Conservation (phyloP, 2,797 vertebrate genomes). For the Lacerta agilis region DNA sequence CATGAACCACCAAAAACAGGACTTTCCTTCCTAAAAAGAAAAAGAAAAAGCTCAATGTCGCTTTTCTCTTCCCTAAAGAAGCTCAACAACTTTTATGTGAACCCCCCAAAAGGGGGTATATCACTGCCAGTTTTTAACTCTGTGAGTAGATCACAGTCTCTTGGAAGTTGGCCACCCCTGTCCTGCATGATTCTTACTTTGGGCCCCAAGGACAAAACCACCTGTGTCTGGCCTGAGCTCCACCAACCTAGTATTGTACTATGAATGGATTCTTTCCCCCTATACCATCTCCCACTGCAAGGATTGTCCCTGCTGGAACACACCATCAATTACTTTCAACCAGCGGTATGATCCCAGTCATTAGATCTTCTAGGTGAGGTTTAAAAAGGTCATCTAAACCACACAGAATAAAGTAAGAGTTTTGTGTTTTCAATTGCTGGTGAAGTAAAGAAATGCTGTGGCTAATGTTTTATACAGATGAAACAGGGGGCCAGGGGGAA, state of each 20-base stretch:
- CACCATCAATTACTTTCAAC: neutral
- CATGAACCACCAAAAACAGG: no score
- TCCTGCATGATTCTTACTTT: neutral
- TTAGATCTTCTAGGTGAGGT: neutral
- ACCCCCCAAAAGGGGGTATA: no score
- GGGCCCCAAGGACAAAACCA: conserved; percentile 10
- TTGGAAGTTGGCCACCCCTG: no score
- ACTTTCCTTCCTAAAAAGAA: no score
- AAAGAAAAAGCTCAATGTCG: no score
- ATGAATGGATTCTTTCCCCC: neutral
- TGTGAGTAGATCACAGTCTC: no score
- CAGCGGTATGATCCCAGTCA: neutral
- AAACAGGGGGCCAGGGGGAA: neutral
- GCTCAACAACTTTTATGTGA: no score
- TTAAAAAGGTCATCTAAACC: neutral
- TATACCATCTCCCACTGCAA: neutral
- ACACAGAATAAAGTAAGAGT: neutral
- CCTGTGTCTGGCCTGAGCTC: neutral
- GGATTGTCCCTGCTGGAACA: neutral
- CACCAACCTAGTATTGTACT: neutral
- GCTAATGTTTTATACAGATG: neutral
- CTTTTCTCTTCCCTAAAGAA: no score
- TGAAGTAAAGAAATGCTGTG: neutral
- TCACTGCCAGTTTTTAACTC: no score
- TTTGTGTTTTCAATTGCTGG: neutral